phyloP scores from a whole-genome alignment of 2,797 vertebrate genomes.

The Choloepus didactylus region DNA sequence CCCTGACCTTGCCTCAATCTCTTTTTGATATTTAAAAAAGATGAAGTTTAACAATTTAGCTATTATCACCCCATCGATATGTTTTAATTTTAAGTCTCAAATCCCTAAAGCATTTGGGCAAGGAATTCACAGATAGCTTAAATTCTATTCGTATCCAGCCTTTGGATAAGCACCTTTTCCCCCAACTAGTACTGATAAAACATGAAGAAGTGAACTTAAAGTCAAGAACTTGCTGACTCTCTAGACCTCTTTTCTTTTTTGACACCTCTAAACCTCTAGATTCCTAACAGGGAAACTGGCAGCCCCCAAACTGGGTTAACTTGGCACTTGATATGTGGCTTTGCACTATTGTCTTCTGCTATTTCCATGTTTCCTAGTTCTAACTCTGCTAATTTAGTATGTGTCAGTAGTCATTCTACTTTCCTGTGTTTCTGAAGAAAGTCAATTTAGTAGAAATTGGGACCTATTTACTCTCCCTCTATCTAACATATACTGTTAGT shows the following conservation, averaged over 20 bases:
- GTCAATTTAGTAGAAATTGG: constrained; percentile 80
- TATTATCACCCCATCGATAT: neutral
- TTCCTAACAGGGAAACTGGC: neutral
- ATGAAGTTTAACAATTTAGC: neutral
- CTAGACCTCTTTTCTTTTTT: neutral
- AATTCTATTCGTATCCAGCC: neutral
- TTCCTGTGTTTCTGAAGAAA: constrained; percentile 74
- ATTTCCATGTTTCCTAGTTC: neutral
- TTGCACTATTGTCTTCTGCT: neutral
- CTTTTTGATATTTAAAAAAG: constrained; percentile 33
- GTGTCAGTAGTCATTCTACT: constrained; percentile 68
- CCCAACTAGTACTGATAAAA: neutral
- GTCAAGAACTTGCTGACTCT: neutral
- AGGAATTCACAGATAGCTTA: neutral
- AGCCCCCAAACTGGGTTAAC: neutral
- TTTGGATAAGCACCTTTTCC: neutral
- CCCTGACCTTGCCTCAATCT: neutral
- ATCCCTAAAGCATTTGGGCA: constrained; percentile 1
- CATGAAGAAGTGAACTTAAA: neutral
- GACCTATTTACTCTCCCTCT: constrained; percentile 75
- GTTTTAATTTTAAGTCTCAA: neutral
- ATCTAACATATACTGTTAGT: constrained; percentile 71
- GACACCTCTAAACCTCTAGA: neutral
- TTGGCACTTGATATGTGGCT: neutral
- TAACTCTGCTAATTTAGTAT: constrained; percentile 69